These are phyloP conservation scores for Alauda arvensis DNA, from an alignment of 2,797 vertebrate genomes.

Conservation along the genomic window DNA sequence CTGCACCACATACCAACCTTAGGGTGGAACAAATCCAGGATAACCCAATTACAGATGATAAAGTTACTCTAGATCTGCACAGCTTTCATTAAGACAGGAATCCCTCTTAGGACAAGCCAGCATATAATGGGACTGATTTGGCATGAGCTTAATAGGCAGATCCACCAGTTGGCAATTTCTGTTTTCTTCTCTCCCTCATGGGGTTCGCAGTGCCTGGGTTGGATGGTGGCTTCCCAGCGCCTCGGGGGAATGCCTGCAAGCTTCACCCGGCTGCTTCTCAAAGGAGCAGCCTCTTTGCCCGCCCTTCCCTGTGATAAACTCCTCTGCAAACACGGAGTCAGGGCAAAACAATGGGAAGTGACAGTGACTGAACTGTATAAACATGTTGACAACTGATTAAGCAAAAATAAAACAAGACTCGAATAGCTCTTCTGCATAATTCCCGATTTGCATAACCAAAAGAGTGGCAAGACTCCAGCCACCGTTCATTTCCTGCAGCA, in stretches of 20 bases:
- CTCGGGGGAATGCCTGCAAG: background rate
- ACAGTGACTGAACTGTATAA: slow-evolving; percentile 53
- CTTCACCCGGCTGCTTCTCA: background rate
- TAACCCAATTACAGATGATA: slow-evolving; percentile 13
- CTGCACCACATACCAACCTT: background rate
- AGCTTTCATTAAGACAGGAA: slow-evolving; percentile 28
- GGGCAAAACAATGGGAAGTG: slow-evolving; percentile 46
- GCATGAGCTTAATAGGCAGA: background rate
- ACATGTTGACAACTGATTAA: slow-evolving; percentile 63
- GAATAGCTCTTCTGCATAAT: slow-evolving; percentile 60
- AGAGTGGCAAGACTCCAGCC: slow-evolving; percentile 51
- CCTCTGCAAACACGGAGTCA: background rate
- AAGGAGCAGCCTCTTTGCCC: slow-evolving; percentile 5
- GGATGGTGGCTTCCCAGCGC: background rate
- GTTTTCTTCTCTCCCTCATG: background rate
- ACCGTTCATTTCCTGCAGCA: slow-evolving; percentile 25
- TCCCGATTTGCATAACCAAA: slow-evolving; percentile 60
- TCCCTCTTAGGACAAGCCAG: slow-evolving; percentile 23
- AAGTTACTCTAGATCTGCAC: background rate
- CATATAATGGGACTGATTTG: background rate
- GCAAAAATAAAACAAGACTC: slow-evolving; percentile 63
- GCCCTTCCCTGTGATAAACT: slow-evolving; percentile 37
- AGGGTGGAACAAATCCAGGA: slow-evolving; percentile 4
- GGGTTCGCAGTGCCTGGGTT: background rate
- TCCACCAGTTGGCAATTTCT: background rate